Evolutionary conservation across 2,888 invertebrate species (phyloP).

Genomic region (Carcina quercana): DNA sequence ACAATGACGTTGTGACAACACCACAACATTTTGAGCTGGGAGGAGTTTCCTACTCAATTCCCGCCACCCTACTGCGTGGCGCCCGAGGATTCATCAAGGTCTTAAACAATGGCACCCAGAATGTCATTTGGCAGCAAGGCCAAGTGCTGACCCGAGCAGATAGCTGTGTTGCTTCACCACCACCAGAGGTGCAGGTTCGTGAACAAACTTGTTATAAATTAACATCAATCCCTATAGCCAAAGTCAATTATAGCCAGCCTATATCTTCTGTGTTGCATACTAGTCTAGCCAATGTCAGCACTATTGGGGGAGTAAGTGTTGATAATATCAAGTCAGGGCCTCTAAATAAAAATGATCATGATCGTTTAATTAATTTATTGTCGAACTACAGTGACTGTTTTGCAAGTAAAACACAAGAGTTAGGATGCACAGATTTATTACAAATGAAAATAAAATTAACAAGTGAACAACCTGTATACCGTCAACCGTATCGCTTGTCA

Average conservation of each 20-base stretch:
- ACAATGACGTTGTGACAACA: conserved; percentile 14
- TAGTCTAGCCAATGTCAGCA: neutral
- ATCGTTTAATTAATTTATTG: conserved; percentile 9
- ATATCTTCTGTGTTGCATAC: conserved; percentile 3
- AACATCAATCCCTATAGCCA: neutral
- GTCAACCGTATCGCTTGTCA: conserved; percentile 5
- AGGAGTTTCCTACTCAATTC: conserved; percentile 18
- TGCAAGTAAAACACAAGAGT: conserved; percentile 13
- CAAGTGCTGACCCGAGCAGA: conserved; percentile 10
- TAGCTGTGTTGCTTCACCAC: conserved; percentile 11
- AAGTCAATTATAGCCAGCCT: too few relatives aligned
- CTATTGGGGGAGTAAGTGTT: conserved; percentile 7
- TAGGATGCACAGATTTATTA: conserved; percentile 18
- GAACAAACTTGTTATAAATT: neutral
- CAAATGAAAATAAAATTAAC: conserved; percentile 19
- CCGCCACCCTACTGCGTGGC: conserved; percentile 21
- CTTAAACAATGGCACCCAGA: conserved; percentile 15
- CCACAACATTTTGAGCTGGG: conserved; percentile 18
- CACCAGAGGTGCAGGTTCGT: conserved; percentile 7
- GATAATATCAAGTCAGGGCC: conserved; percentile 1
- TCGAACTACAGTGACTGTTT: conserved; percentile 12
- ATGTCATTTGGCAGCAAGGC: conserved; percentile 10
- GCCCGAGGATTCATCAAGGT: conserved; percentile 19
- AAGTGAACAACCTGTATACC: conserved; percentile 6
- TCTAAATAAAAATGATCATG: conserved; percentile 8